phyloP scores from a whole-genome alignment of 2,797 vertebrate species.

The Hippopotamyrus pictus region DNA sequence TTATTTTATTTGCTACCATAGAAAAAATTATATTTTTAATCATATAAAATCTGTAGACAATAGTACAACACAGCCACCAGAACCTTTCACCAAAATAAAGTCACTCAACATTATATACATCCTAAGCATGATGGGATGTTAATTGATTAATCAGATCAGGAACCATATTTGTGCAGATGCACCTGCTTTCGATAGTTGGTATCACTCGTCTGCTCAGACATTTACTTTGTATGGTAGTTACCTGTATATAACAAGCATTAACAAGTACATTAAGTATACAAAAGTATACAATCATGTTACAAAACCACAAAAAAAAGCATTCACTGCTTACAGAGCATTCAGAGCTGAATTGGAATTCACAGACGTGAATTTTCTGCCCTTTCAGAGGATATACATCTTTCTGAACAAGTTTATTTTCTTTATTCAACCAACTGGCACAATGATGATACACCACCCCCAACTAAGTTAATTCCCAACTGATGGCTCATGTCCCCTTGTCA shows the following conservation, averaged over 20 bases:
- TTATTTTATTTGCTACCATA: not conserved
- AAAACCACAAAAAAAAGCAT: not conserved
- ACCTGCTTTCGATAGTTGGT: not conserved
- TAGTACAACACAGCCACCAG: not conserved
- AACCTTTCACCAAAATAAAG: not conserved
- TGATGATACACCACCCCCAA: not conserved
- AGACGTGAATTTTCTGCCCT: not conserved
- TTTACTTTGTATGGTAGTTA: not conserved
- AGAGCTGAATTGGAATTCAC: not conserved
- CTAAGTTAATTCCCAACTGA: not conserved
- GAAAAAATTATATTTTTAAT: not conserved
- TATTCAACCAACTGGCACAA: not conserved
- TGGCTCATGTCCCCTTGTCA: not conserved
- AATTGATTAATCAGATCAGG: not conserved
- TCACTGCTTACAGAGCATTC: not conserved
- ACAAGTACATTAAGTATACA: not conserved
- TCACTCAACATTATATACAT: not conserved
- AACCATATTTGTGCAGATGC: not conserved
- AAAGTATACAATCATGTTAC: not conserved
- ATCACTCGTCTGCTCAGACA: not conserved
- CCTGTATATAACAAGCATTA: not conserved
- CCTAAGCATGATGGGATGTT: not conserved
- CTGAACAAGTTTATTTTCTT: not conserved
- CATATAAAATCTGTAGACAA: not conserved
- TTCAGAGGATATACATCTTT: not conserved